Base-by-base conservation (phyloP, 2,888 invertebrate genomes). In the Patella pellucida region DNA sequence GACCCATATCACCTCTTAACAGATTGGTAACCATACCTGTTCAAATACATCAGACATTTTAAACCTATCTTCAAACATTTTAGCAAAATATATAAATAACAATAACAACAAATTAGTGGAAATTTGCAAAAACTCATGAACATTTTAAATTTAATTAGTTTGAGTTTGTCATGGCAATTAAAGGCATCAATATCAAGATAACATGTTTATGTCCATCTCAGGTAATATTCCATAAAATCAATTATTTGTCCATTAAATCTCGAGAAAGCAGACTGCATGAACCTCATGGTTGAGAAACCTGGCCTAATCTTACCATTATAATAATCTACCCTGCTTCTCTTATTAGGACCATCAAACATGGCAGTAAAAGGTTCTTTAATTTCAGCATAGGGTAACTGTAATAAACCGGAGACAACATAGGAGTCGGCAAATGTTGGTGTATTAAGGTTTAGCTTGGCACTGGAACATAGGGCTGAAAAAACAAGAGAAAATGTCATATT, bases 321-420 rank as follows among this genome's bases (percentile, higher is more conserved):
- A 89, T 97, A 98, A 91, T 98, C 98, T 79, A 98, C 96, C 70
- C 98, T 94, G 68, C 97, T 97, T 77, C 94, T 94, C 75, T 94
- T 94, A 74, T 94, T 93, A 5, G 92, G 92, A 51, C 92, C 93
- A 92, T 98, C 97, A 85, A 93, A 97, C 95, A 96, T 97, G 16
- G 95, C 96, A 87, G 94, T 94, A 89, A 98, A 97, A 0, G 97
- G 97, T 90, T 98, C 98, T 41, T 93, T 93, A 71, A 98, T 94
- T 92, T 98, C 98, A 0, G 97, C 97, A 92, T 97, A 98, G 0
- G 98, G 98, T 82, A 98, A 96, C 83, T 93, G 94, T 50, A 98
- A 81, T 1, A 79, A 75, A 11, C 88, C 90, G 7, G 73, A 73
- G 14, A 87, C 84, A 52, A 69, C 79, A 79, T 90, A 90, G 0